phyloP scores from a whole-genome alignment of 2,113 vertebrate species.

The Grus americana region DNA sequence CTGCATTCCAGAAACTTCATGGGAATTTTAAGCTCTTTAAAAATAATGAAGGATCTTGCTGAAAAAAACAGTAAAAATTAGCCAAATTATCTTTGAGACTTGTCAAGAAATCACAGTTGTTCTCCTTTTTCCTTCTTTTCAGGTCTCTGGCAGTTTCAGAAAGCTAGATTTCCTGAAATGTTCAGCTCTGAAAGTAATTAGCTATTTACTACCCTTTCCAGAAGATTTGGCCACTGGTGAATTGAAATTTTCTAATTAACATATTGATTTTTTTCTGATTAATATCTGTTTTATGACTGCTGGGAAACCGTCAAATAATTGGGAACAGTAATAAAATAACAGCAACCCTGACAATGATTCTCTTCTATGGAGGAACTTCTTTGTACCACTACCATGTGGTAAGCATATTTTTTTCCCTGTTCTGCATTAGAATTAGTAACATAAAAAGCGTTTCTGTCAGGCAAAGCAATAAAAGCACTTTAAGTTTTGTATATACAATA shows the following conservation, averaged over 20 bases:
- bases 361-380: neutral
- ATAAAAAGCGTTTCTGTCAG: neutral
- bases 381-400: neutral
- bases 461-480: neutral
- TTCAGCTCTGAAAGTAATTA: neutral
- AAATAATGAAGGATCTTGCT: neutral
- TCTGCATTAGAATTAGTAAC: neutral
- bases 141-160: neutral
- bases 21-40: neutral
- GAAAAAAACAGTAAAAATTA: neutral
- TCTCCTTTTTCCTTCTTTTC: neutral
- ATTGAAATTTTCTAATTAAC: conserved; percentile 10
- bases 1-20: neutral
- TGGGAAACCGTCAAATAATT: conserved; percentile 1
- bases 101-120: neutral
- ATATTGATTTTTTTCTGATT: conserved; percentile 6
- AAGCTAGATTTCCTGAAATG: neutral
- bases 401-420: neutral
- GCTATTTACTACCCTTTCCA: neutral
- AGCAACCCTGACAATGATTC: neutral
- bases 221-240: neutral
- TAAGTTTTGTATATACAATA: neutral
- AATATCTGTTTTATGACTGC: neutral
- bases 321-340: neutral
- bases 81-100: neutral